A percentile compares a stretch with the other conserved stretches of the same genome.
Evolutionary conservation across 2,797 vertebrate species (phyloP).

Genomic region (Carcharodon carcharias): DNA sequence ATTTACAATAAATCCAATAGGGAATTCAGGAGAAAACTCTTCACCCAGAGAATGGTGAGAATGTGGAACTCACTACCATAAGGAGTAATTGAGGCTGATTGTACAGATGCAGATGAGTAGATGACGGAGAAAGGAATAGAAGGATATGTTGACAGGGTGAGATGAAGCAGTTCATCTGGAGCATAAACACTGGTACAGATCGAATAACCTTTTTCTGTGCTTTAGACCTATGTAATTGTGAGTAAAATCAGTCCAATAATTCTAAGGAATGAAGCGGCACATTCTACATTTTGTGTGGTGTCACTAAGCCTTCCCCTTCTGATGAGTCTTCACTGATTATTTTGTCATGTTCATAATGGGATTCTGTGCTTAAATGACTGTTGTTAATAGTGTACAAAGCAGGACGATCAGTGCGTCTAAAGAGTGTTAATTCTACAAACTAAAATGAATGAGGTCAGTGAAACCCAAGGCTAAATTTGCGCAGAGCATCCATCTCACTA

Average conservation of each 20-base stretch:
- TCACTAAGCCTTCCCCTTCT: not conserved
- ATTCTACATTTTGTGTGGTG: not conserved
- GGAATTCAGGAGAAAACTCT: not conserved
- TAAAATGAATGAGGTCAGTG: not conserved
- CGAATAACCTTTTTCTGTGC: not conserved
- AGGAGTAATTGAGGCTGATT: not conserved
- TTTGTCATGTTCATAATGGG: conserved; percentile 1
- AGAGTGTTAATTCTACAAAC: not conserved
- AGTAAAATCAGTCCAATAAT: not conserved
- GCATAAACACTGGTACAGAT: not conserved
- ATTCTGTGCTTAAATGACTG: not conserved
- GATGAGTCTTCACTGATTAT: not conserved
- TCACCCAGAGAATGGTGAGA: not conserved
- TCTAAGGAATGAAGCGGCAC: not conserved
- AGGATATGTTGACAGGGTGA: not conserved
- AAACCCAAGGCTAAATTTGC: not conserved
- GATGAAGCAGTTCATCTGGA: not conserved
- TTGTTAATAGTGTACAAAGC: not conserved
- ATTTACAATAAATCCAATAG: not conserved
- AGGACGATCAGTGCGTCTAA: not conserved
- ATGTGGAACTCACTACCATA: not conserved
- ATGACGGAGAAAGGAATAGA: not conserved
- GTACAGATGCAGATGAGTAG: not conserved
- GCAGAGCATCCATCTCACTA: not conserved
- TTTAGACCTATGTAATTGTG: not conserved